Evolutionary conservation across 2,113 vertebrate species (phyloP), one percentile per base, ranked within the genome.

Genomic region (Pedionomus torquatus): DNA sequence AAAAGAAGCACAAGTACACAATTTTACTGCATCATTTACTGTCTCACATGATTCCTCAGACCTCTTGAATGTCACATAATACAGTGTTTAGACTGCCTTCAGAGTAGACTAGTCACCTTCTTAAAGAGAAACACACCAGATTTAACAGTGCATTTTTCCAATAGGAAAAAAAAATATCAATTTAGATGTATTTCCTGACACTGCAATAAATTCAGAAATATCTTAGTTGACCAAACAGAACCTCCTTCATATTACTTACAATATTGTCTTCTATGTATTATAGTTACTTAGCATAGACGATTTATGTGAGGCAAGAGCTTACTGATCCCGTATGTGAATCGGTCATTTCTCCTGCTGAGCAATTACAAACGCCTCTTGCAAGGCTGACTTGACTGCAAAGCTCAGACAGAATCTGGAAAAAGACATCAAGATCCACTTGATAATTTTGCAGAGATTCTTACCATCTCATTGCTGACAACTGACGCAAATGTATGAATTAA

Each of bases 1-100:
- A 92, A 51, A 25, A 43, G 37, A 18, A 41, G 35, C 10, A 1
- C 23, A 55, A 93, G 89, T 96, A 41, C 46, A 89, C 80, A 71
- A 37, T 96, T 96, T 95, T 93, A 95, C 83, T 94, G 94, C 79
- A 66, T 96, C 85, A 58, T 96, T 97, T 93, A 46, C 65, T 39
- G 28, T 69, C 57, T 91, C 26, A 37, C 51, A 35, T 37, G 85
- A 92, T 79, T 95, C 88, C 39, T 80, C 82, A 69, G 55, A 64
- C 64, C 49, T 83, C 83, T 46, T 15, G 11, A 77, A 55, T 74
- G 80, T 86, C 64, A 83, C 41, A 30, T 87, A 78, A 75, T 44
- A 20, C 30, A 20, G 57, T 71, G 66, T 70, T 58, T 68, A 71
- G 81, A 37, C 60, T 83, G 66, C 33, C 70, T 80, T 69, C 63